Percentiles rank a stretch among this genome's conserved stretches.
Evolutionary conservation across 2,888 invertebrate species (phyloP).

Genomic region (Eupithecia exiguata): DNA sequence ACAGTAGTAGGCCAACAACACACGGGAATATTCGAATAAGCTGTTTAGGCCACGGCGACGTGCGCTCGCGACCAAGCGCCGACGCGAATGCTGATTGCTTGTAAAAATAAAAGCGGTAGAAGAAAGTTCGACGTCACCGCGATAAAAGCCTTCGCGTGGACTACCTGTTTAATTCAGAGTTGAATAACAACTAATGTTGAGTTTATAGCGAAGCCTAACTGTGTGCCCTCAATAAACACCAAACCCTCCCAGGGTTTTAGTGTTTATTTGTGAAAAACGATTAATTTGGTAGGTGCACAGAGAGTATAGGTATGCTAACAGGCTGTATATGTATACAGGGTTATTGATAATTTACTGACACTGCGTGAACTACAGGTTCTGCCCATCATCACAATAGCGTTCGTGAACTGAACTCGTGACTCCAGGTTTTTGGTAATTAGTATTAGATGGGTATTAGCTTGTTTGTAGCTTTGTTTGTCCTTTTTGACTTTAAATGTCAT

Average conservation of each 20-base stretch:
- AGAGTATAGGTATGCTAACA: background rate
- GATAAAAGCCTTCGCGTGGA: slow-evolving; percentile 70
- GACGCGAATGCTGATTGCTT: slow-evolving; percentile 65
- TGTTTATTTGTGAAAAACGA: background rate
- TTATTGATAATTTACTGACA: too few relatives aligned
- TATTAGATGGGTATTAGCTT: background rate
- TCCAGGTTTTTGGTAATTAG: too few relatives aligned
- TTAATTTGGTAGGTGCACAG: background rate
- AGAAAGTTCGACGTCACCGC: slow-evolving; percentile 77
- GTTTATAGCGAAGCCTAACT: slow-evolving; percentile 58
- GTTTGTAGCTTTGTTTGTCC: background rate
- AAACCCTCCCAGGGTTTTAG: background rate
- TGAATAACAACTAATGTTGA: slow-evolving; percentile 65
- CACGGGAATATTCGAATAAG: background rate
- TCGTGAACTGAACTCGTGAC: too few relatives aligned
- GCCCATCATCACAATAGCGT: too few relatives aligned
- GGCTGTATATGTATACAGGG: background rate
- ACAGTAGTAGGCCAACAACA: slow-evolving; percentile 14
- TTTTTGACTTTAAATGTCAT: background rate
- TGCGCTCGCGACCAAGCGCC: slow-evolving; percentile 66
- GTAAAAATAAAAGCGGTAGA: slow-evolving; percentile 68
- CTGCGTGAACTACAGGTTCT: too few relatives aligned
- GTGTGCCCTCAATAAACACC: slow-evolving; percentile 51
- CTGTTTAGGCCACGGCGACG: slow-evolving; percentile 48
- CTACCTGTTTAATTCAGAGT: slow-evolving; percentile 67